Evolutionary conservation across 2,888 invertebrate species (phyloP), one percentile per base, ranked within the genome.

Genomic region (Cepaea hortensis): DNA sequence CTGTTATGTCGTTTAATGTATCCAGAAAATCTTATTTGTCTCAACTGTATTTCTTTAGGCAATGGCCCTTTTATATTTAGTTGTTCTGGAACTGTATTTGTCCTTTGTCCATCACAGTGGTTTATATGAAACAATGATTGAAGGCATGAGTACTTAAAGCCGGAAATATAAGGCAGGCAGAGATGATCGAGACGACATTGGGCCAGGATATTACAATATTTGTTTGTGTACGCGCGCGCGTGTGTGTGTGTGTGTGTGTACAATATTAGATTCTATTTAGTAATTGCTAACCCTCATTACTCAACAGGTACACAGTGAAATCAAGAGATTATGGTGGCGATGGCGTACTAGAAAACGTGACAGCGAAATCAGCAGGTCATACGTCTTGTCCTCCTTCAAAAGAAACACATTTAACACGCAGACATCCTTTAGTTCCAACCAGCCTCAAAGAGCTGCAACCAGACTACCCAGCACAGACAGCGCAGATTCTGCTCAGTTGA

Each of bases 361-460:
- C 85, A 89, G 89, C 65, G 85, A 82, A 35, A 85, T 85, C n/a
- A 90, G 89, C n/a, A 84, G 89, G 5, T 90, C 90, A 11, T 89
- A 87, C 68, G 89, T 86, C 13, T 68, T 90, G 50, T 89, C 90
- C 50, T 89, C 89, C 50, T 84, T 88, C 80, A 88, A 86, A 55
- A 84, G 88, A 55, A 81, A 85, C n/a, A 88, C 88, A 35, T 81
- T 75, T 81, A 62, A 87, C 61, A 83, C 65, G 61, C 86, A 84
- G 48, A 55, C 80, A 11, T 75, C 87, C 15, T 50, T 81, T 50
- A 84, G 15, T 48, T n/a, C 68, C 5, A 77, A 55, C 75, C 87
- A 84, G 72, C 68, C 55, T 5, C 46, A 35, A 23, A 50, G 80
- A 46, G 11, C 84, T 23, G 46, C 80, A 11, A 23, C 70, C 48